These are phyloP conservation scores for Zelleria hepariella DNA, from an alignment of 2,888 invertebrate species.

Conservation along the genomic window DNA sequence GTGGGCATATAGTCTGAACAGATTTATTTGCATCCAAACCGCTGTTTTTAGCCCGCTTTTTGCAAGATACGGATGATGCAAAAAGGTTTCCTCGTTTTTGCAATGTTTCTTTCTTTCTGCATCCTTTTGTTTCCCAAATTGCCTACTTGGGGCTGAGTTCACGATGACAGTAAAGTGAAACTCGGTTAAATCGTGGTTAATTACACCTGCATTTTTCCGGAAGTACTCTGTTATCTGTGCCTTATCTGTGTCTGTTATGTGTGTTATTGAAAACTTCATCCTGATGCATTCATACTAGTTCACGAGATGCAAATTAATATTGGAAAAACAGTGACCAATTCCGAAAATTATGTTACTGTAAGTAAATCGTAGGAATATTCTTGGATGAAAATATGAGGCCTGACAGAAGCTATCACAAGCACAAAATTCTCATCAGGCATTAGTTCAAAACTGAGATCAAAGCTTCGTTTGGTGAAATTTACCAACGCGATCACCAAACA, in stretches of 20 bases:
- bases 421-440: no score
- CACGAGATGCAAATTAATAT: neutral
- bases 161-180: conserved; percentile 13
- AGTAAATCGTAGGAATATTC: no score
- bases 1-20: conserved; percentile 2
- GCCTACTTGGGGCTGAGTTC: conserved; percentile 21
- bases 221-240: neutral
- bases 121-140: conserved; percentile 28
- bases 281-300: neutral
- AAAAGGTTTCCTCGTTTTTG: conserved; percentile 47
- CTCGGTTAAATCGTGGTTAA: conserved; percentile 3
- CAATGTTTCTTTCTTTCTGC: conserved; percentile 35
- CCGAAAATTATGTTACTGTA: neutral
- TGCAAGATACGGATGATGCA: conserved; percentile 36
- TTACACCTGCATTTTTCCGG: no score
- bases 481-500: no score
- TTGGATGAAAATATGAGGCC: no score
- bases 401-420: no score
- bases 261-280: neutral
- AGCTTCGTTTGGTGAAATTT: no score
- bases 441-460: no score
- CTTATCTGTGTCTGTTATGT: neutral
- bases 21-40: conserved; percentile 34
- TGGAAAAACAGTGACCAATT: neutral
- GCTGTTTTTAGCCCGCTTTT: conserved; percentile 49